These are phyloP conservation scores for Cephus cinctus DNA, from an alignment of 1,140 invertebrate species.

Conservation along the genomic window DNA sequence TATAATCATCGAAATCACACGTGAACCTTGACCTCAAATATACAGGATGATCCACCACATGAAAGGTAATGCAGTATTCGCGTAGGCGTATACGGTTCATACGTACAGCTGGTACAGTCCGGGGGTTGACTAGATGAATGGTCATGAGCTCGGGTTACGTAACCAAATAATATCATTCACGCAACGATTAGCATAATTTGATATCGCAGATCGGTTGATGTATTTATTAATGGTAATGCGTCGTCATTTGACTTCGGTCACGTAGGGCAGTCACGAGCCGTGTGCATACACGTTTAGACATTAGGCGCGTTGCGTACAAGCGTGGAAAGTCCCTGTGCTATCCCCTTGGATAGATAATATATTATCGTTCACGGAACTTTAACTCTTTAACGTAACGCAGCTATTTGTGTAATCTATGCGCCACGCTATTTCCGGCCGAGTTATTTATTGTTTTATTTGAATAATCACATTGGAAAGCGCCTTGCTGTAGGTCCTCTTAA, in stretches of 20 bases:
- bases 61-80: too few relatives aligned
- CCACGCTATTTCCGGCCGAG: conserved; percentile 22
- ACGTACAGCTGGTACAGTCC: background rate
- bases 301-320: conserved; percentile 22
- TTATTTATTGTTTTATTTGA: conserved; percentile 42
- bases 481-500: too few relatives aligned
- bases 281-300: conserved; percentile 26
- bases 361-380: conserved; percentile 28
- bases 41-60: too few relatives aligned
- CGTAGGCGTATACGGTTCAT: background rate
- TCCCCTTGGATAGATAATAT: conserved; percentile 30
- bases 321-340: background rate
- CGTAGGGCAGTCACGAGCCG: too few relatives aligned
- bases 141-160: conserved; percentile 10
- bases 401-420: conserved; percentile 28
- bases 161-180: conserved; percentile 26
- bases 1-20: too few relatives aligned
- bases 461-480: conserved; percentile 38
- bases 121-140: conserved; percentile 21
- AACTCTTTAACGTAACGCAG: conserved; percentile 20
- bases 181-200: conserved; percentile 38
- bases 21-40: too few relatives aligned
- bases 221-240: conserved; percentile 32
- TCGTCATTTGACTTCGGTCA: too few relatives aligned
- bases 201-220: conserved; percentile 23